phyloP scores from a whole-genome alignment of 92 coral and sea anemone species.

The Porites evermanni region DNA sequence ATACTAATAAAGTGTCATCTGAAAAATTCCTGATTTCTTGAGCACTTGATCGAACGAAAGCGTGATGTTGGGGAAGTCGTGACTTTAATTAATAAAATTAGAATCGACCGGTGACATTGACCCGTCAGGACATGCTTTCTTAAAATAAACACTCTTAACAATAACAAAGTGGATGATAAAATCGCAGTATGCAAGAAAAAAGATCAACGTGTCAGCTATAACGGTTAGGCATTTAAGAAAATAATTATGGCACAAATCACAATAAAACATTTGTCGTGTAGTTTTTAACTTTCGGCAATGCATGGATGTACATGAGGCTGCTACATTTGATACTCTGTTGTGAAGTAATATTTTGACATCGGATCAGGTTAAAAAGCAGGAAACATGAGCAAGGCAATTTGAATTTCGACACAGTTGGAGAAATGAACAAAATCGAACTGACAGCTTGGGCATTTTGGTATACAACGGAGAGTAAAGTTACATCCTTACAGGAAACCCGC shows the following conservation, averaged over 20 bases:
- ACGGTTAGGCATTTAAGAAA: background rate
- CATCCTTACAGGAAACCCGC: background rate
- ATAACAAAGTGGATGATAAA: background rate
- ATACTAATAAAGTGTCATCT: too few species aligned
- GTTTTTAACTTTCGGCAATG: background rate
- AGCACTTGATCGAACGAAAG: too few species aligned
- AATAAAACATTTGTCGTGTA: too few species aligned
- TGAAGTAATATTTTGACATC: background rate
- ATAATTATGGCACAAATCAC: background rate
- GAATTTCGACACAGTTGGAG: background rate
- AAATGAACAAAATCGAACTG: background rate
- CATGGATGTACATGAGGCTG: background rate
- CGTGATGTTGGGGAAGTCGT: too few species aligned
- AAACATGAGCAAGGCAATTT: too few species aligned
- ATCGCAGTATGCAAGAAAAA: background rate
- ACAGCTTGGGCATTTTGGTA: background rate
- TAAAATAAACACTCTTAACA: background rate
- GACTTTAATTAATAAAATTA: background rate
- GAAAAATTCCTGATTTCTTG: too few species aligned
- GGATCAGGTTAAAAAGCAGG: background rate
- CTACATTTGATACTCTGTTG: background rate
- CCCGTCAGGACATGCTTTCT: slow-evolving; percentile 10
- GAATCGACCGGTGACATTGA: background rate
- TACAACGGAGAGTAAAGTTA: background rate
- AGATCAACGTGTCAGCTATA: background rate